Conservation (phyloP, 1,140 invertebrate genomes). For the Caerostris darwini region DNA sequence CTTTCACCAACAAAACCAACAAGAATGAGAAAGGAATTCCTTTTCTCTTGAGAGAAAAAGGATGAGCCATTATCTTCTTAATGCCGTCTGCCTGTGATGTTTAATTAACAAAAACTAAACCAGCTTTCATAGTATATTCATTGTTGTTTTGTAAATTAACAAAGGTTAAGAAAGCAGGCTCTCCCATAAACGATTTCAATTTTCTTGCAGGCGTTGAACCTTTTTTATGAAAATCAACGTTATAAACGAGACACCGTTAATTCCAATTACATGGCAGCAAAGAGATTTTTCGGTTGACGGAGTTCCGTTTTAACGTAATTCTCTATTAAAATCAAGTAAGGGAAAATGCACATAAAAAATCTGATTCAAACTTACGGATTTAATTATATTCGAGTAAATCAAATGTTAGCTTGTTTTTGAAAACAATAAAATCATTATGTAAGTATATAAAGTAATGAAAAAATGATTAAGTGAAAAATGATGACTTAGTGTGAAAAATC, state of each 20-base stretch:
- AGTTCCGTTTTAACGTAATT: conserved; percentile 1
- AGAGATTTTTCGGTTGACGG: neutral
- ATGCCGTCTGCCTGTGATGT: conserved; percentile 8
- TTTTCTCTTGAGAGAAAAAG: neutral
- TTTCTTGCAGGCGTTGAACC: neutral
- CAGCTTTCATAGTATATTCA: neutral
- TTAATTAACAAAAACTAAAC: conserved; percentile 22
- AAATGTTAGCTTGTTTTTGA: too few relatives aligned
- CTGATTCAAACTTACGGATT: too few relatives aligned
- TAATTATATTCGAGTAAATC: too few relatives aligned
- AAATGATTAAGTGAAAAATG: too few relatives aligned
- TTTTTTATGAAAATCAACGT: neutral
- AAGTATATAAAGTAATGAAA: too few relatives aligned
- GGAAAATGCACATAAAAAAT: neutral
- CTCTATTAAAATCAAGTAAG: neutral
- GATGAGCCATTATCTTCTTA: neutral
- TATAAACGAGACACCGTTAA: conserved; percentile 2
- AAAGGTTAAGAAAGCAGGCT: neutral
- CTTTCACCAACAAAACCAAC: neutral
- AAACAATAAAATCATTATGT: too few relatives aligned
- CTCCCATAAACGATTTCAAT: conserved; percentile 8
- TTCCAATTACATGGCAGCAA: conserved; percentile 28
- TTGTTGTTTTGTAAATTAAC: conserved; percentile 23
- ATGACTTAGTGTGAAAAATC: too few relatives aligned
- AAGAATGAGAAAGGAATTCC: neutral